Conservation (phyloP, 2,888 invertebrate species). For the Campoplex nolae region DNA sequence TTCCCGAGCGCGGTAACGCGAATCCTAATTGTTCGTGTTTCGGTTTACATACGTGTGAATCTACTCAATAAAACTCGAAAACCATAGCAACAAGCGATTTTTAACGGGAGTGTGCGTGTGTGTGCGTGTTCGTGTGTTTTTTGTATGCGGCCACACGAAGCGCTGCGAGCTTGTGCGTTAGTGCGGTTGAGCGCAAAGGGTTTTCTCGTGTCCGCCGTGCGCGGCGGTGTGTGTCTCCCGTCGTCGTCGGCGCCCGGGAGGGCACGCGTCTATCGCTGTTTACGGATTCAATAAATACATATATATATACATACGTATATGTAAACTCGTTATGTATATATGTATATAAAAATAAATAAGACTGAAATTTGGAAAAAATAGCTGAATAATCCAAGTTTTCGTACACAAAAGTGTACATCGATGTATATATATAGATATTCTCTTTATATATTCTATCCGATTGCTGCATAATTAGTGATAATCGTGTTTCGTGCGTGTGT, state of each 20-base stretch:
- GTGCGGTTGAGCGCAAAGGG: slow-evolving; percentile 21
- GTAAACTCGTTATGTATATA: not conserved
- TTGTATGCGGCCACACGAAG: slow-evolving; percentile 30
- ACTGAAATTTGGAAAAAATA: slow-evolving; percentile 9
- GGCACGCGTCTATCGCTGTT: slow-evolving; percentile 57
- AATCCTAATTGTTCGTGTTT: slow-evolving; percentile 21
- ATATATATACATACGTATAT: slow-evolving; percentile 19
- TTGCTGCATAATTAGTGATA: slow-evolving; percentile 36
- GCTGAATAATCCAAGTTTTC: slow-evolving; percentile 20
- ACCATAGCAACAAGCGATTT: not conserved
- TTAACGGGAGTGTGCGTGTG: not conserved
- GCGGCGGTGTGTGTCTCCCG: slow-evolving; percentile 62
- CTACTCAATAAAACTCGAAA: not conserved
- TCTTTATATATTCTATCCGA: slow-evolving; percentile 24
- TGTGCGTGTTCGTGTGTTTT: not conserved
- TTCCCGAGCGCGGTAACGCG: slow-evolving; percentile 22
- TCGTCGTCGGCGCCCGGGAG: slow-evolving; percentile 67
- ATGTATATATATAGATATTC: slow-evolving; percentile 14
- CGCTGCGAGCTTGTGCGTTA: slow-evolving; percentile 28
- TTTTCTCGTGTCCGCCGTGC: slow-evolving; percentile 42
- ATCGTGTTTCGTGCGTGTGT: slow-evolving; percentile 13
- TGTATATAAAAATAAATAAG: slow-evolving; percentile 24
- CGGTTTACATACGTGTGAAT: not conserved
- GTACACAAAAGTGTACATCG: slow-evolving; percentile 13
- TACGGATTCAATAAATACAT: not conserved